phyloP scores from a whole-genome alignment of 2,888 invertebrate species.

The Alitta virens region DNA sequence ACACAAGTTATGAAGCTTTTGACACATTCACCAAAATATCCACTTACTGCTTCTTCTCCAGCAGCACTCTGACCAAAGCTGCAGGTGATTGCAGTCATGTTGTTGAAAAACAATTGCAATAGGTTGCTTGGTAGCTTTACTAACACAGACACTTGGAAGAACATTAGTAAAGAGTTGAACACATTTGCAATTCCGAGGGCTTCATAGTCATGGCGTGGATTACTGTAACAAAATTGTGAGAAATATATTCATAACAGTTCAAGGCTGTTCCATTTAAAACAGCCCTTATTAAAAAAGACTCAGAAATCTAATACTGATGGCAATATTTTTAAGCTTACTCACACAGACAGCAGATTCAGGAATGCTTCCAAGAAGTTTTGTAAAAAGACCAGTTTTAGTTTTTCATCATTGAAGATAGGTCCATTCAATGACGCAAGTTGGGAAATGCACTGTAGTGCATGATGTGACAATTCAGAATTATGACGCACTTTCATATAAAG shows the following conservation, averaged over 20 bases:
- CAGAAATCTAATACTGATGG: too few species aligned
- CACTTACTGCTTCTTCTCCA: constrained; percentile 67
- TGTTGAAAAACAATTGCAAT: constrained; percentile 64
- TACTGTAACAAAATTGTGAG: too few species aligned
- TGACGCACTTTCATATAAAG: constrained; percentile 76
- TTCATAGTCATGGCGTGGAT: constrained; percentile 67
- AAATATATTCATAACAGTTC: too few species aligned
- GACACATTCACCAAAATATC: too few species aligned
- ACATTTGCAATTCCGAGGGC: constrained; percentile 69
- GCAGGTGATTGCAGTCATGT: constrained; percentile 67
- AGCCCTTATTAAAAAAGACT: too few species aligned
- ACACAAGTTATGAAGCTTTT: too few species aligned
- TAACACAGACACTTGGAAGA: constrained; percentile 62
- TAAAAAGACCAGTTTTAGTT: constrained; percentile 63
- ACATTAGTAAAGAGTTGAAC: constrained; percentile 65
- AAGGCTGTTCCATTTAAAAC: too few species aligned
- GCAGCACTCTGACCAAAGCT: constrained; percentile 67
- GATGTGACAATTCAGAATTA: constrained; percentile 72
- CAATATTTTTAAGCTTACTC: too few species aligned
- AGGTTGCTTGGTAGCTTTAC: constrained; percentile 59
- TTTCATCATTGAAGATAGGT: constrained; percentile 60
- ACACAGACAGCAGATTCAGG: constrained; percentile 60
- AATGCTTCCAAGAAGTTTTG: constrained; percentile 65
- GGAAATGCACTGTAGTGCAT: constrained; percentile 77
- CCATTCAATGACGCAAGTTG: constrained; percentile 75